These are phyloP conservation scores for Podarcis lilfordi DNA, from an alignment of 2,797 vertebrate genomes.

Conservation along the genomic window DNA sequence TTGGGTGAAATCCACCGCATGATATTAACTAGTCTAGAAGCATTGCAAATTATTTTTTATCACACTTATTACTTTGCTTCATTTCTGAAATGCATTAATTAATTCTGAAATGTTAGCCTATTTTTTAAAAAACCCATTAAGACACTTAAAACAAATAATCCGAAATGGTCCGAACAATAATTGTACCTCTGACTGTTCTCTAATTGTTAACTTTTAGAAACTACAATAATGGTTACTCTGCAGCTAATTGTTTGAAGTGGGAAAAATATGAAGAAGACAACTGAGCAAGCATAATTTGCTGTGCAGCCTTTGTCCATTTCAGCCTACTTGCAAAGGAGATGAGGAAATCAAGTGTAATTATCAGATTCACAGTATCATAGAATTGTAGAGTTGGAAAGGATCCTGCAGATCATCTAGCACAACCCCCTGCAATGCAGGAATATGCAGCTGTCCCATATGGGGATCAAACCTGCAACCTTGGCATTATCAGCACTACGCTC, in stretches of 20 bases:
- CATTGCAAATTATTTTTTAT: conserved; percentile 13
- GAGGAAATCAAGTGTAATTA: not conserved
- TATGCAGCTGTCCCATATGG: too few species aligned
- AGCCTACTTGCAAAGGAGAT: not conserved
- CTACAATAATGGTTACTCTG: not conserved
- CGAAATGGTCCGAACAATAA: conserved; percentile 12
- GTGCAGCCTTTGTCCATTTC: not conserved
- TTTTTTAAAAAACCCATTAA: conserved; percentile 30
- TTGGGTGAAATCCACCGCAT: conserved; percentile 36
- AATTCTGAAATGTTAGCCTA: conserved; percentile 56
- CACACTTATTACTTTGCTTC: conserved; percentile 40
- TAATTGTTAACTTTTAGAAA: conserved; percentile 51
- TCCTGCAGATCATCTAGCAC: too few species aligned
- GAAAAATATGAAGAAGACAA: conserved; percentile 8
- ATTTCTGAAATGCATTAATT: conserved; percentile 69
- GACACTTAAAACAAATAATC: conserved; percentile 45
- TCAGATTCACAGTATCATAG: too few species aligned
- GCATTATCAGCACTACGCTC: too few species aligned
- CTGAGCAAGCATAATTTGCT: not conserved
- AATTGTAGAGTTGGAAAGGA: too few species aligned
- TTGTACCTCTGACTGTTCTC: conserved; percentile 53
- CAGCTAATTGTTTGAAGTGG: conserved; percentile 33
- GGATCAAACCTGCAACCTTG: too few species aligned
- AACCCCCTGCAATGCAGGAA: too few species aligned
- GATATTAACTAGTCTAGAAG: conserved; percentile 26